Base-by-base conservation (phyloP, 2,888 invertebrate genomes). In the Caenorhabditis afra region DNA sequence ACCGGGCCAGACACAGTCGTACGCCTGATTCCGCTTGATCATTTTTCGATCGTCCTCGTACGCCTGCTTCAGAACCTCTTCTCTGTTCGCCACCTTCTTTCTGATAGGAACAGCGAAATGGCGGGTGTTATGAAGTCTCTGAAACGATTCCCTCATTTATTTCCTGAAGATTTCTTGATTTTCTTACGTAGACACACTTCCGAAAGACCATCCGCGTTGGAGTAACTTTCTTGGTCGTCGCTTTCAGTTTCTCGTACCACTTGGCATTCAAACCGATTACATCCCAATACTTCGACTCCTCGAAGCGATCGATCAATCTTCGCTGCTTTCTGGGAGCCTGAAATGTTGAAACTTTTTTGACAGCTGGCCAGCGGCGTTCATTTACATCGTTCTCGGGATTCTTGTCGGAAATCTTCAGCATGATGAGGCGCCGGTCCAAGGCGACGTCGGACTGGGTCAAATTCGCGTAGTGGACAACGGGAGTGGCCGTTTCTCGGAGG, bases 91-190 rank as follows among this genome's bases (percentile, higher is more conserved):
- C 1, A 14, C 37, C 22, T 44, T 62, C 16, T 71, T 71, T 4
- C 18, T 23, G 0, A 71, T 53, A 0, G 71, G 71, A 2, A 64
- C 49, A 37, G 62, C 57, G 44, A 71, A 71, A 23, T 71, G 71
- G n/a, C 71, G 71, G 11, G 71, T 71, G 49, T 71, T 71, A 49
- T 71, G 71, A 0, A 71, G 71, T 14, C 71, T 23, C 71, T 71
- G 70, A 47, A 70, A 59, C 11, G n/a, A 37, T n/a, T n/a, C n/a
- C n/a, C n/a, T n/a, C n/a, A n/a, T n/a, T 20, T 16, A 29, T 37
- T 5, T 37, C 7, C 37, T 5, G 7, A 11, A 11, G 37, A 8
- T 29, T 29, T 29, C 29, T 29, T 3, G 3, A 3, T 41, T 41
- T 14, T 53, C 71, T 57, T 41, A 71, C 71, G 41, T 71, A 64